These are phyloP conservation scores for Actenoides lindsayi DNA, from an alignment of 2,113 vertebrate genomes.

Conservation along the genomic window DNA sequence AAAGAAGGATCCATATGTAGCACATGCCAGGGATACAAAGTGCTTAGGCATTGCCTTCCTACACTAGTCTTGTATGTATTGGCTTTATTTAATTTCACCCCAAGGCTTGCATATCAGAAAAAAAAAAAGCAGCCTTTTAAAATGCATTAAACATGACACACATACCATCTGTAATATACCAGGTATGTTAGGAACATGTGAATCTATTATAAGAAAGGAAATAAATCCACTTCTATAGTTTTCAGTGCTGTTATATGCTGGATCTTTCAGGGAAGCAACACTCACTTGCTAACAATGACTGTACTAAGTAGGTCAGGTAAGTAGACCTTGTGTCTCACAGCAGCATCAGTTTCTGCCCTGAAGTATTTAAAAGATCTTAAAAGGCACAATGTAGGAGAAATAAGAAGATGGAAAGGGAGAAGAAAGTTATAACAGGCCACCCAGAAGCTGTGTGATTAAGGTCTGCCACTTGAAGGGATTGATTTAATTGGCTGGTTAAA, in stretches of 20 bases:
- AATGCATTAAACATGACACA: not conserved
- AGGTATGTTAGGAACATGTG: not conserved
- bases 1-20: not conserved
- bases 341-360: not conserved
- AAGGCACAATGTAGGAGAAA: not conserved
- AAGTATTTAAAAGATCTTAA: not conserved
- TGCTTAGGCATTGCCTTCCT: not conserved
- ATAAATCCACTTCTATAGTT: not conserved
- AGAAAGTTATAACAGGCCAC: not conserved
- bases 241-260: not conserved
- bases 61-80: not conserved
- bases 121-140: not conserved
- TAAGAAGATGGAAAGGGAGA: not conserved
- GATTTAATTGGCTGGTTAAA: not conserved
- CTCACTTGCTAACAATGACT: not conserved
- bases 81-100: slow-evolving; percentile 29
- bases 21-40: not conserved
- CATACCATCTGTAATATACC: not conserved
- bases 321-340: not conserved
- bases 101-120: not conserved
- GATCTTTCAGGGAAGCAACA: not conserved
- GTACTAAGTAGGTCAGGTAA: slow-evolving; percentile 31
- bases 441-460: not conserved
- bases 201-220: not conserved
- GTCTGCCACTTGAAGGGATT: not conserved